Base-by-base conservation (phyloP, 2,797 vertebrate genomes). In the Pangasius sanitwongsei region DNA sequence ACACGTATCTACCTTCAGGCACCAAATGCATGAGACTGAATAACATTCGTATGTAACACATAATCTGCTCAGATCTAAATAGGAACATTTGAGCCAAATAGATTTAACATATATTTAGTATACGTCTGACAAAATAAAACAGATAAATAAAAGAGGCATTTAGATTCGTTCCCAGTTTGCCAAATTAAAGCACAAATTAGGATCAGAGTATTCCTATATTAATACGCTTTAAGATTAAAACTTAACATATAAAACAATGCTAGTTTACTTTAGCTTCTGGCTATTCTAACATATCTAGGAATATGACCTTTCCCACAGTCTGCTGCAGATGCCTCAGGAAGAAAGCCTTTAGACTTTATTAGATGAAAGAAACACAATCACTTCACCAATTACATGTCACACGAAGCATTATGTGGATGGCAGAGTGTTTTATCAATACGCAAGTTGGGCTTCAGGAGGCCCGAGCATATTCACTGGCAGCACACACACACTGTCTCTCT, bases 241-340 rank as follows among this genome's bases (percentile, higher is more conserved):
- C 23, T 41, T 34, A 61, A 83, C 11, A 28, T 25, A 61, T 37
- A 48, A 83, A 67, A 82, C 41, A 50, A 88, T n/a, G 53, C 20
- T 20, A 31, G 28, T 81, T 88, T 92, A 89, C 83, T 90, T 89
- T 88, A 87, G 77, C 88, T 85, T 86, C 81, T 90, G 90, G 90
- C 87, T 89, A 90, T 89, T 90, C 57, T 82, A 86, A 86, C 85
- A 88, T 88, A 92, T 91, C 88, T 85, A 87, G 89, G 87, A 91
- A 89, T 85, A 74, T 91, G 90, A 92, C 92, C 89, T 91, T 91
- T 92, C 91, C 88, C 89, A 90, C 87, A 91, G 89, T 87, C 86
- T 83, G 83, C 75, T 74, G 87, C 69, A 85, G 86, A 86, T 55
- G 85, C 83, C 69, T 83, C 53, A 31, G 57, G 53, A 88, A 65